phyloP scores from a whole-genome alignment of 1,140 invertebrate species.

The Drosophila kohkoa region DNA sequence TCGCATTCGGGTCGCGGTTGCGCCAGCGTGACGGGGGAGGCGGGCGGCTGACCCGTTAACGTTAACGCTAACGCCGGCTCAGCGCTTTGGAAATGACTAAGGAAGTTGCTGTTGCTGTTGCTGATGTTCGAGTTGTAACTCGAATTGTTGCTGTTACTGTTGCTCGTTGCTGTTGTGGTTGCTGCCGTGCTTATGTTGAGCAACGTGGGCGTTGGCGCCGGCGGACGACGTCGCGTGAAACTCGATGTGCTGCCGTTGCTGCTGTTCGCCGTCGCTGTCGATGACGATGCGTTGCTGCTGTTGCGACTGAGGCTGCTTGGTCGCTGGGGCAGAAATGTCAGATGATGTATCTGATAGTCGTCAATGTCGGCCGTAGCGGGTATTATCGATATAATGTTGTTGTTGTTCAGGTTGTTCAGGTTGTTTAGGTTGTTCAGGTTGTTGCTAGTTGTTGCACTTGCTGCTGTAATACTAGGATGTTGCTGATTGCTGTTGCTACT shows the following conservation, averaged over 20 bases:
- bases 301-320: conserved; percentile 78
- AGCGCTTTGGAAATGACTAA: conserved; percentile 84
- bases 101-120: conserved; percentile 67
- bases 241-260: conserved; percentile 63
- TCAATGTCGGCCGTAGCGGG: conserved; percentile 69
- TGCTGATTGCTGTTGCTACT: conserved; percentile 36
- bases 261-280: conserved; percentile 69
- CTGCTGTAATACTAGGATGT: conserved; percentile 39
- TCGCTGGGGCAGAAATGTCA: conserved; percentile 80
- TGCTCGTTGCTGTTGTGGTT: conserved; percentile 58
- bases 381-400: conserved; percentile 74
- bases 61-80: conserved; percentile 55
- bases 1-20: conserved; percentile 91
- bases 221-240: conserved; percentile 76
- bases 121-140: conserved; percentile 57
- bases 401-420: conserved; percentile 38
- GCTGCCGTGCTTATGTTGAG: conserved; percentile 30
- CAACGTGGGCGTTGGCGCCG: conserved; percentile 70
- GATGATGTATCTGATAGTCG: conserved; percentile 80
- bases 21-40: conserved; percentile 87
- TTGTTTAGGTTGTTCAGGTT: conserved; percentile 32
- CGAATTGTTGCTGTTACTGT: conserved; percentile 57
- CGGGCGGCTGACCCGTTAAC: conserved; percentile 69
- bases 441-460: conserved; percentile 30
- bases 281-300: conserved; percentile 76